Evolutionary conservation across 2,888 invertebrate species (phyloP).

Genomic region (Pristionchus fissidentatus): DNA sequence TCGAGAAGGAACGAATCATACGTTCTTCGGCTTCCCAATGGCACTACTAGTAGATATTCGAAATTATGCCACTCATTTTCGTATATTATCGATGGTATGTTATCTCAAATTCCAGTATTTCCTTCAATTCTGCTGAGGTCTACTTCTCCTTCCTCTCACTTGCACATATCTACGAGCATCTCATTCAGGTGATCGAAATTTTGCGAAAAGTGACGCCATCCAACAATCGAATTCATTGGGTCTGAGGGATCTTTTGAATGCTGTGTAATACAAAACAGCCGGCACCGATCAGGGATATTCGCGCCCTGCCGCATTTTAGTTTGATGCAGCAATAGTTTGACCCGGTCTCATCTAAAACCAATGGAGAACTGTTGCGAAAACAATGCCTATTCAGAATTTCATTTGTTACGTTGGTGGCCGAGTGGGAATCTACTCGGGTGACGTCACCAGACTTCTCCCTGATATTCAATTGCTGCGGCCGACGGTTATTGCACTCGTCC

Average conservation of each 20-base stretch:
- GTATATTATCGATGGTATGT: not conserved
- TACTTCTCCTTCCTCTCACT: slow-evolving; percentile 93
- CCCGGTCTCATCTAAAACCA: no score
- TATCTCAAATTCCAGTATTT: not conserved
- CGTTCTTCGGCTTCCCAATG: no score
- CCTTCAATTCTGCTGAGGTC: slow-evolving; percentile 54
- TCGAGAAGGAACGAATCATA: not conserved
- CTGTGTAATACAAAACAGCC: no score
- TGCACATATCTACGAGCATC: slow-evolving; percentile 95
- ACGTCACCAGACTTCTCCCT: slow-evolving; percentile 84
- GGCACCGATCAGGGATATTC: no score
- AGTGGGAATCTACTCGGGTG: slow-evolving; percentile 94
- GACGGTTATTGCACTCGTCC: slow-evolving; percentile 94
- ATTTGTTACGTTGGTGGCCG: slow-evolving; percentile 82
- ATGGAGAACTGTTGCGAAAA: no score
- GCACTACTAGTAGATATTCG: not conserved
- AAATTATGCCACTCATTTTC: not conserved
- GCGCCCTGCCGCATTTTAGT: no score
- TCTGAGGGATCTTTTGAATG: no score
- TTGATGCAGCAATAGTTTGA: no score
- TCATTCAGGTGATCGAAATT: slow-evolving; percentile 64
- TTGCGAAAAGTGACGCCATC: no score
- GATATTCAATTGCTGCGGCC: slow-evolving; percentile 92
- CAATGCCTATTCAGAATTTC: slow-evolving; percentile 53
- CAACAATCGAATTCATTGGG: no score